These are phyloP conservation scores for Drosophila flavopinicola DNA, from an alignment of 2,888 invertebrate species.

Conservation along the genomic window DNA sequence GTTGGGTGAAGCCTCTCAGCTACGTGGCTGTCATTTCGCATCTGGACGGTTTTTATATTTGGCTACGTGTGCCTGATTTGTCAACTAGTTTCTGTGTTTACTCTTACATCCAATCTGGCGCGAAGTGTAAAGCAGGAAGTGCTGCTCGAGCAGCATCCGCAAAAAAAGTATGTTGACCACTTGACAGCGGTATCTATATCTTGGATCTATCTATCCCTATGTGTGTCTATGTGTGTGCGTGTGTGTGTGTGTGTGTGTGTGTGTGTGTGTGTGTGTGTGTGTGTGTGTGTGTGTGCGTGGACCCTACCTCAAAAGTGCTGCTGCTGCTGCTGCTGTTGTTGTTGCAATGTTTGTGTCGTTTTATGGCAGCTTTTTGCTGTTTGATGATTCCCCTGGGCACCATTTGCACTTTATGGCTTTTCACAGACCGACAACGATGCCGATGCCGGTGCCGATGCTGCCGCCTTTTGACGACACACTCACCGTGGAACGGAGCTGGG, in stretches of 20 bases:
- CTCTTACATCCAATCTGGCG: constrained; percentile 3
- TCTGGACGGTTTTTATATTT: neutral
- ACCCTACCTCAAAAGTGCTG: neutral
- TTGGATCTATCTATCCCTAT: constrained; percentile 1
- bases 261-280: neutral
- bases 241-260: neutral
- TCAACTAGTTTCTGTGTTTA: neutral
- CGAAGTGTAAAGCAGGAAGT: constrained; percentile 10
- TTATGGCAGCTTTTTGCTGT: constrained; percentile 71
- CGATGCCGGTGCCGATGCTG: neutral
- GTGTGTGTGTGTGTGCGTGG: neutral
- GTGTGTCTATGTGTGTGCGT: neutral
- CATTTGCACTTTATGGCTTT: constrained; percentile 80
- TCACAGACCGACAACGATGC: constrained; percentile 47
- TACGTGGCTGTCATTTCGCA: constrained; percentile 1
- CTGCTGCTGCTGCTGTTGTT: neutral
- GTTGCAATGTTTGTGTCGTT: constrained; percentile 57
- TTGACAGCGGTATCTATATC: constrained; percentile 11
- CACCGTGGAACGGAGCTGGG: neutral
- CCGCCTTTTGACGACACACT: constrained; percentile 5
- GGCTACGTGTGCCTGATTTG: constrained; percentile 10
- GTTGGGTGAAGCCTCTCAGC: neutral
- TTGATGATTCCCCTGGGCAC: constrained; percentile 76
- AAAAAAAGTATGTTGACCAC: constrained; percentile 3
- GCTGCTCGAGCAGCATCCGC: constrained; percentile 2